A percentile compares a stretch with the other conserved stretches of the same genome.
These are phyloP conservation scores for Papilio machaon DNA, from an alignment of 1,140 invertebrate species.

Conservation along the genomic window DNA sequence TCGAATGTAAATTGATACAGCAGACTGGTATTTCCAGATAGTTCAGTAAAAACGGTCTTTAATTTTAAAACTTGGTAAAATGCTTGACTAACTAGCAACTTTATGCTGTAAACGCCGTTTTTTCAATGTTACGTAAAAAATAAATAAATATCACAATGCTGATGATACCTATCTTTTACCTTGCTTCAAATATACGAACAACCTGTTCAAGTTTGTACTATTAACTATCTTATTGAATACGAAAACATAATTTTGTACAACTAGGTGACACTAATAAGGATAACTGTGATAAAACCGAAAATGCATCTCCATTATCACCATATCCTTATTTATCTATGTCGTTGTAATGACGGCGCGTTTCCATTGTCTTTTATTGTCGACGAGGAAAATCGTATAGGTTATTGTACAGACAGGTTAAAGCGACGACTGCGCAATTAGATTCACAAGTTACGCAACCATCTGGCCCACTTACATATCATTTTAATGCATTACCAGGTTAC, in stretches of 20 bases:
- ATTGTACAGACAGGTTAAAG: not conserved
- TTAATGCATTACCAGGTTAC: slow-evolving; percentile 35
- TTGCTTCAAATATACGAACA: too few species aligned
- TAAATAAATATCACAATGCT: too few species aligned
- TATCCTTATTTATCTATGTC: not conserved
- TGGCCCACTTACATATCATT: slow-evolving; percentile 37
- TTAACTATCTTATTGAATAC: too few species aligned
- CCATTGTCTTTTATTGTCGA: not conserved
- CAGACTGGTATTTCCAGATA: not conserved
- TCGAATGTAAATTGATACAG: not conserved
- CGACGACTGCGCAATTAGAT: slow-evolving; percentile 30
- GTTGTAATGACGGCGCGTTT: not conserved
- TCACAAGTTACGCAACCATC: slow-evolving; percentile 26
- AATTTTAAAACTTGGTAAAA: not conserved
- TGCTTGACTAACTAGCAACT: not conserved
- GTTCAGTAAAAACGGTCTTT: not conserved
- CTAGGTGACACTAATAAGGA: too few species aligned
- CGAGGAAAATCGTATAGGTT: not conserved
- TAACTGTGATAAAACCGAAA: not conserved
- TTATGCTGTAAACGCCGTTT: not conserved
- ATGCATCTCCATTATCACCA: not conserved
- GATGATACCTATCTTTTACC: too few species aligned
- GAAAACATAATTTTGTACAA: too few species aligned
- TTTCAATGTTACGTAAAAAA: too few species aligned
- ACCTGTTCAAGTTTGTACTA: too few species aligned